A percentile compares a stretch with the other conserved stretches of the same genome.
Evolutionary conservation across 2,797 vertebrate genomes (phyloP).

Genomic region (Sternotherus odoratus): DNA sequence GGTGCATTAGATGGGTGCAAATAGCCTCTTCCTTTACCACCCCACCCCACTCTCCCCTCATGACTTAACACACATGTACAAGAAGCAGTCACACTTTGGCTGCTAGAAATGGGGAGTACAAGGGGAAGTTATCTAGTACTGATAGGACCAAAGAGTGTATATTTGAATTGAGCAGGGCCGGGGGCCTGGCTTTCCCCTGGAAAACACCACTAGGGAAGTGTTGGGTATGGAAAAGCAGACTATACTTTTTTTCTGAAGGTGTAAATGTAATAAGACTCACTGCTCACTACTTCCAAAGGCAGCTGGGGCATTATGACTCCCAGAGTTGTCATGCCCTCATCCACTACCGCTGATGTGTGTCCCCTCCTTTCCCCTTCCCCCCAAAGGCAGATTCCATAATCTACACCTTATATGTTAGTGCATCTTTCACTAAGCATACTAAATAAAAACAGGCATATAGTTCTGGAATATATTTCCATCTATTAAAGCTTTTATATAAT

Average conservation of each 20-base stretch:
- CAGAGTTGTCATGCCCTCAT: not conserved
- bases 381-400: not conserved
- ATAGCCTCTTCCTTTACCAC: not conserved
- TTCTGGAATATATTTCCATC: not conserved
- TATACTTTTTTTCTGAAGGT: not conserved
- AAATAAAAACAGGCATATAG: not conserved
- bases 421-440: not conserved
- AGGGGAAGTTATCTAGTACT: not conserved
- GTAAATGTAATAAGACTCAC: not conserved
- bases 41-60: not conserved
- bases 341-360: fast-evolving
- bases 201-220: not conserved
- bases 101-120: not conserved
- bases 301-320: not conserved
- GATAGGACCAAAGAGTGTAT: fast-evolving
- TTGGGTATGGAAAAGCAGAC: not conserved
- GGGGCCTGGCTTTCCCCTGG: not conserved
- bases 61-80: not conserved
- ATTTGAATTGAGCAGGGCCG: not conserved
- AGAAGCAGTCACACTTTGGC: not conserved
- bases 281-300: not conserved
- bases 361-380: not conserved
- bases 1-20: fast-evolving
- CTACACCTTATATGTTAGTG: not conserved
- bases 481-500: not conserved